Conservation (phyloP, 2,113 vertebrate genomes). For the Azemiops feae region DNA sequence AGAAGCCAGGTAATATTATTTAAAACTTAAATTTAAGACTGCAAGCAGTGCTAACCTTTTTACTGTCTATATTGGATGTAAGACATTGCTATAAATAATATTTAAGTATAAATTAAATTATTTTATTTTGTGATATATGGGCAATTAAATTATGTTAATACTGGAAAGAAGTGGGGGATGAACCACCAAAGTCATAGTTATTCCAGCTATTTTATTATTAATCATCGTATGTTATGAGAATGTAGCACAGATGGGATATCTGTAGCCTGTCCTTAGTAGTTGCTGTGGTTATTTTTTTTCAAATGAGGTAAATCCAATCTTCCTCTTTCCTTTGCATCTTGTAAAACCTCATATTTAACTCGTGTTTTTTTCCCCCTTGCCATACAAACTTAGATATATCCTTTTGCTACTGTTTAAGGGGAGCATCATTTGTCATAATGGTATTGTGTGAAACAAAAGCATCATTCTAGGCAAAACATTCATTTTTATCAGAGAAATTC, state of each 20-base stretch:
- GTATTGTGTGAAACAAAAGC: not conserved
- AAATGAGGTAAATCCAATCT: not conserved
- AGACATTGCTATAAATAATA: not conserved
- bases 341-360: not conserved
- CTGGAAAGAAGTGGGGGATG: not conserved
- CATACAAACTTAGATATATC: not conserved
- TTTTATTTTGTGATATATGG: not conserved
- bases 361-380: not conserved
- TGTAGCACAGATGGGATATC: not conserved
- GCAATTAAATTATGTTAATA: not conserved
- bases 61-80: not conserved
- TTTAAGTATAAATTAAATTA: slow-evolving; percentile 24
- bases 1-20: slow-evolving; percentile 16
- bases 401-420: not conserved
- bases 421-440: not conserved
- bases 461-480: not conserved
- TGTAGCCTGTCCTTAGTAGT: not conserved
- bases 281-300: not conserved
- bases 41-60: not conserved
- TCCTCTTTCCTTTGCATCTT: not conserved
- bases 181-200: not conserved
- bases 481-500: not conserved
- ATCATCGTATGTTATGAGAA: not conserved
- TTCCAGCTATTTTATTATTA: not conserved
- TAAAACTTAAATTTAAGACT: slow-evolving; percentile 32